Evolutionary conservation across 2,797 vertebrate genomes (phyloP), one percentile per base, ranked within the genome.

Genomic region (Malacoctenus gilli): DNA sequence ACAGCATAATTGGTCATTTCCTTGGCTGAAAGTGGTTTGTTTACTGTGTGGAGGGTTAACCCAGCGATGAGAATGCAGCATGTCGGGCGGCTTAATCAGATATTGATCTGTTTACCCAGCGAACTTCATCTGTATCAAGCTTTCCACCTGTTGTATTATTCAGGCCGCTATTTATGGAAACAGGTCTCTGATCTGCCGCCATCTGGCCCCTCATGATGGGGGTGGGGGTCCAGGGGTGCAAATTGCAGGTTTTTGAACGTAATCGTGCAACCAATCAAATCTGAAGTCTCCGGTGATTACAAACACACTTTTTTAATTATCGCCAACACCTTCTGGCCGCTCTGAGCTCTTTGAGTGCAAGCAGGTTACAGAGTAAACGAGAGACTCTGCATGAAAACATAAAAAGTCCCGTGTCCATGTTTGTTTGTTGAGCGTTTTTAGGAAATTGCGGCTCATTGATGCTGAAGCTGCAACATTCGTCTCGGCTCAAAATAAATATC

Each of bases 21-120:
- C 48, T n/a, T 48, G 9, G 4, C 42, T 37, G 30, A 19, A 57
- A 18, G 36, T 25, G 18, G 8, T 49, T 42, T 55, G 34, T 56
- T 49, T 69, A 23, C 37, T 46, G 25, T 30, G 20, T 23, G 14
- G 39, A 32, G 23, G 41, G 19, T 16, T 49, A 5, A 42, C 15
- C 12, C 57, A 47, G 14, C 28, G 46, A 21, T 71, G 52, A 71
- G 47, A 61, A 52, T 23, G 25, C 38, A 51, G 51, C 71, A 63
- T 58, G 34, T 57, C 54, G 31, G 4, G 40, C 6, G 3, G 48
- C 63, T 83, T 73, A 75, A 81, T 84, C 79, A 65, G 56, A 69
- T 87, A 88, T 90, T 52, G 82, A 88, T 82, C 76, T 69, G 59
- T 83, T 75, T 82, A 79, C 63, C 42, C 48, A n/a, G 37, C 42